Base-by-base conservation (phyloP, 2,113 vertebrate species). In the Malurus melanocephalus region DNA sequence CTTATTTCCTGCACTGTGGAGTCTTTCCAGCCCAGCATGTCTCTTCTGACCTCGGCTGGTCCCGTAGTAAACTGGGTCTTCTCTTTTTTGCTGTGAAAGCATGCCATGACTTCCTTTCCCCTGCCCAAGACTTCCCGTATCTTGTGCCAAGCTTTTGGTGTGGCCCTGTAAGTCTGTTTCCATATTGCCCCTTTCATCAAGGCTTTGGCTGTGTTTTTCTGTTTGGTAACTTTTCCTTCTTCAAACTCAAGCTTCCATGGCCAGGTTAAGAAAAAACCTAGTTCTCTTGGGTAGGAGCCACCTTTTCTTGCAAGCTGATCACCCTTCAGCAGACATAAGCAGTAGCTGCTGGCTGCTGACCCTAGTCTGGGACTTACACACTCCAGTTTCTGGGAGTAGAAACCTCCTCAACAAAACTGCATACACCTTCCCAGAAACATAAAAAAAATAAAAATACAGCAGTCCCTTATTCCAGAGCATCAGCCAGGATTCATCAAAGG, bases 111-210 rank as follows among this genome's bases (percentile, higher is more conserved):
- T 95, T 95, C 91, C 91, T 76, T 94, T 94, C 74, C 71, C 81
- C 85, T 94, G 75, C 91, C 91, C 91, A 90, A 87, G 87, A 62
- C 91, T 94, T 95, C 95, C 92, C 87, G 55, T 73, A 32, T 57
- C 59, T 89, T 46, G 28, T 82, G 95, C 95, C 95, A 95, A 94
- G 89, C 87, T 94, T 95, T 95, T 95, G 89, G 91, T 95, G 92
- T 94, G 94, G 95, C 92, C 84, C 71, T 73, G 71, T 72, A 89
- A 85, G 78, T 89, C 89, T 92, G 78, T 89, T 95, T 93, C 92
- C 75, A 90, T 94, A 76, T 87, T 95, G 75, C 62, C 16, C 32
- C 64, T 80, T 92, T 92, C 95, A 82, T 88, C 92, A 59, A 87
- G 81, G 59, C 66, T 95, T 93, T 91, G 79, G 89, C 89, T 87